Evolutionary conservation across 1,140 invertebrate species (phyloP).

Genomic region (Drosophila nasuta): DNA sequence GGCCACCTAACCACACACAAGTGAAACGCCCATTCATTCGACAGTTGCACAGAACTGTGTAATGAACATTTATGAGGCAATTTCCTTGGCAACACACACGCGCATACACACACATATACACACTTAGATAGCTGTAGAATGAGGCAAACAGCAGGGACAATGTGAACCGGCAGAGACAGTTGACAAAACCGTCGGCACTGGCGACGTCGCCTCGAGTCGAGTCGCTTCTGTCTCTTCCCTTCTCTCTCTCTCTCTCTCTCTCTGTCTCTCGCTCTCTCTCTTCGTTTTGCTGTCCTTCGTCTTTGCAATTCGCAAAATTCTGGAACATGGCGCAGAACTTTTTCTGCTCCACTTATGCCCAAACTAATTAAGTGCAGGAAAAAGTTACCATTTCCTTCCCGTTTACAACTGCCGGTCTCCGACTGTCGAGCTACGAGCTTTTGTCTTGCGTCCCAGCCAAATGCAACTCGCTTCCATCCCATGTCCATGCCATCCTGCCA

Average conservation of each 20-base stretch:
- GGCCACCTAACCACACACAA: slow-evolving; percentile 22
- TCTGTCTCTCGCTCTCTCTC: neutral
- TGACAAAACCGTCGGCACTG: slow-evolving; percentile 59
- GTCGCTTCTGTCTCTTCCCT: neutral
- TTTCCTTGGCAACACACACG: slow-evolving; percentile 72
- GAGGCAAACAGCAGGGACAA: slow-evolving; percentile 9
- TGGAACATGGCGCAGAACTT: slow-evolving; percentile 62
- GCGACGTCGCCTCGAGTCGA: slow-evolving; percentile 35
- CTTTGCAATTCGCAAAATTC: slow-evolving; percentile 39
- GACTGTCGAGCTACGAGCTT: slow-evolving; percentile 12
- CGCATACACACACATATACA: slow-evolving; percentile 23
- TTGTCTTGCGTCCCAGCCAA: slow-evolving; percentile 50
- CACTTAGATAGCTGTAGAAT: slow-evolving; percentile 1
- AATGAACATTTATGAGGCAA: slow-evolving; percentile 83
- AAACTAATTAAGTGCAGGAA: slow-evolving; percentile 84
- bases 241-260: neutral
- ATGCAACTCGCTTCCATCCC: slow-evolving; percentile 29
- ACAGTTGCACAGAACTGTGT: slow-evolving; percentile 68
- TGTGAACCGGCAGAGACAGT: slow-evolving; percentile 37
- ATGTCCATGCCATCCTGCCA: neutral
- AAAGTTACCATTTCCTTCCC: slow-evolving; percentile 79
- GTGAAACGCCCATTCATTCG: slow-evolving; percentile 51
- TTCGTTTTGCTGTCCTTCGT: slow-evolving; percentile 21
- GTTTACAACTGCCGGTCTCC: slow-evolving; percentile 59
- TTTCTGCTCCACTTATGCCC: slow-evolving; percentile 83